Base-by-base conservation (phyloP, 2,113 vertebrate species). In the Indicator indicator region DNA sequence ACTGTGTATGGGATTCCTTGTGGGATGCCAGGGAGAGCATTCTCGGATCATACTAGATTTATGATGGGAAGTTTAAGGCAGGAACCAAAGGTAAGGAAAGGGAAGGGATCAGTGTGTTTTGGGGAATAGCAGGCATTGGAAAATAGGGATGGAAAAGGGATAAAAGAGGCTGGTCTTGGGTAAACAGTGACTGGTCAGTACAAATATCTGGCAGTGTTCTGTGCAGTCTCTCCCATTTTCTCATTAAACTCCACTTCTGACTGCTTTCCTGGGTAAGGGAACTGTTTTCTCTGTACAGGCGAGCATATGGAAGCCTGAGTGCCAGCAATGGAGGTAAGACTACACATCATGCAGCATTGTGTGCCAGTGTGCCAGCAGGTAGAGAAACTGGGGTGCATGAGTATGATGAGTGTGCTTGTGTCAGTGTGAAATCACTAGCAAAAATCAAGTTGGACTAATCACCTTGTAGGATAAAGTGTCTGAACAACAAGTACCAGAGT, bases 161-260 rank as follows among this genome's bases (percentile, higher is more conserved):
- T 36, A 76, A 52, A 83, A 73, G 32, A 24, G 8, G 2, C 4
- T 48, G 23, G 1, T 42, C 18, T 79, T 6, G 12, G 8, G 8
- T 52, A 73, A 80, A 64, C 20, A 38, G 10, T 2, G 5, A 4
- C 13, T 59, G 17, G 9, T 50, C 32, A 65, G 9, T 42, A 36
- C 0, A 0, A 36, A 7, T 27, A 3, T 54, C 36, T 90, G 48
- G 5, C 30, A 83, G 56, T 6, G 9, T 4, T 30, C 7, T 58
- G 11, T 17, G 11, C 8, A 54, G 2, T 36, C 65, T 71, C 17
- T 84, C 15, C 14, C 40, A 6, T 56, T 70, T 91, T 68, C 38
- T 82, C 11, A 42, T 68, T 55, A 28, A 71, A 60, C 3, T 81
- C n/a, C 9, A 32, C 5, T 82, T 82, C 48, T 64, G 20, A 27